These are phyloP conservation scores for Onchidella celtica DNA, from an alignment of 2,888 invertebrate genomes.

Conservation along the genomic window DNA sequence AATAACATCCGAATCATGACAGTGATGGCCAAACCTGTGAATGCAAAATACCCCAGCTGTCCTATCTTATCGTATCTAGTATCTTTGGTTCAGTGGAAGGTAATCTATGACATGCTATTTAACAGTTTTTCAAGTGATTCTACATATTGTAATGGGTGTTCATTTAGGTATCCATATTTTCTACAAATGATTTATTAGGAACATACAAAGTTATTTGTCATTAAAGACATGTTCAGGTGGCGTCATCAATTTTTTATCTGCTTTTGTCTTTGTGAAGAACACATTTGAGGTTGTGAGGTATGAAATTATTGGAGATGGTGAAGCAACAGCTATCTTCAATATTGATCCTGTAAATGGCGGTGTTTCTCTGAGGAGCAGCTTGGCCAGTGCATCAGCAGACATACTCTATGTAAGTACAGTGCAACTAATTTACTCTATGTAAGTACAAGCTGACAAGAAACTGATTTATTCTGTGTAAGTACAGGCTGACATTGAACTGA, in stretches of 20 bases:
- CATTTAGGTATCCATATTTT: neutral
- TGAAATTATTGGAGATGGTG: slow-evolving; percentile 59
- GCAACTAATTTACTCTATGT: no score
- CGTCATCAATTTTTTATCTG: neutral
- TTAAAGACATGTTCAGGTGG: neutral
- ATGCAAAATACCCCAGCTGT: no score
- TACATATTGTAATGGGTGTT: no score
- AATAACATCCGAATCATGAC: no score
- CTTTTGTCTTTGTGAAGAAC: slow-evolving; percentile 54
- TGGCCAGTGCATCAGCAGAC: slow-evolving; percentile 26
- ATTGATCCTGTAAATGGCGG: slow-evolving; percentile 61
- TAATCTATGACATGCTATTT: no score
- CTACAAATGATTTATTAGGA: neutral
- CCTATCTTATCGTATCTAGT: no score
- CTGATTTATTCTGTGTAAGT: no score
- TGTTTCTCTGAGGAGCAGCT: slow-evolving; percentile 58
- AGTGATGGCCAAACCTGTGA: no score
- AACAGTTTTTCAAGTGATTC: no score
- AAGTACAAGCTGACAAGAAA: no score
- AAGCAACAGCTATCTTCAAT: slow-evolving; percentile 61
- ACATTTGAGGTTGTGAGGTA: slow-evolving; percentile 63
- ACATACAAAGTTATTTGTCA: neutral
- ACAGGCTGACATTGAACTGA: no score
- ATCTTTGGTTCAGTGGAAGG: no score
- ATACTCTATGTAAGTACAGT: slow-evolving; percentile 44